Evolutionary conservation across 1,140 invertebrate species (phyloP), one percentile per base, ranked within the genome.

Genomic region (Drosophila mojavensis): DNA sequence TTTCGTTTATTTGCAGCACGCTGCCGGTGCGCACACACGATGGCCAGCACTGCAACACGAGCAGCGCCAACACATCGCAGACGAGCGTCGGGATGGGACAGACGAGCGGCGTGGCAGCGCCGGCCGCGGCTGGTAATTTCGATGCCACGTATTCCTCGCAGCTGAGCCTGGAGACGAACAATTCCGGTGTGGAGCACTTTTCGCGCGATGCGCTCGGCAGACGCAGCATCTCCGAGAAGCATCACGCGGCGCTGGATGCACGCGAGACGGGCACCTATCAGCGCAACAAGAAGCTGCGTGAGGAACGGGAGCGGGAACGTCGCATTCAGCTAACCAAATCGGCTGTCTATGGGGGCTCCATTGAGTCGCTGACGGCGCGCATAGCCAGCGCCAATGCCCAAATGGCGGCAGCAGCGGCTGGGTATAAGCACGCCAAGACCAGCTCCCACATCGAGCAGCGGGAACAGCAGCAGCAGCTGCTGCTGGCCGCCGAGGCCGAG

Each of bases 191-290:
- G 36, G 94, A 95, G 80, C 95, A 95, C 54, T 97, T 97, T 90
- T 95, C 95, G 24, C 94, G 98, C 41, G 98, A 99, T 93, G 98
- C 97, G 7, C 95, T 99, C 74, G 98, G 98, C 0, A 93, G 98
- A 26, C 97, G 98, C 92, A 98, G 97, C 92, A 99, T 99, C 96
- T 99, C 98, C 1, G 98, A 99, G 93, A 99, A 99, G 92, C 94
- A 98, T 51, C 97, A 98, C 92, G 98, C 98, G 0, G 97, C 97
- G 10, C 93, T 98, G 39, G 98, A 99, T 93, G 98, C 98, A n/a
- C 97, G 97, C 92, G 96, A 95, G 82, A 98, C 97, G 1, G 98
- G 98, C 89, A 98, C 98, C 4, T 99, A 99, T 92, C 97, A 98
- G 93, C 94, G 97, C 75, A 98, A 97, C 77, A 98, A 98, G 93